A percentile compares a stretch with the other conserved stretches of the same genome.
Evolutionary conservation across 2,113 vertebrate species (phyloP).

Genomic region (Lichenostomus cassidix): DNA sequence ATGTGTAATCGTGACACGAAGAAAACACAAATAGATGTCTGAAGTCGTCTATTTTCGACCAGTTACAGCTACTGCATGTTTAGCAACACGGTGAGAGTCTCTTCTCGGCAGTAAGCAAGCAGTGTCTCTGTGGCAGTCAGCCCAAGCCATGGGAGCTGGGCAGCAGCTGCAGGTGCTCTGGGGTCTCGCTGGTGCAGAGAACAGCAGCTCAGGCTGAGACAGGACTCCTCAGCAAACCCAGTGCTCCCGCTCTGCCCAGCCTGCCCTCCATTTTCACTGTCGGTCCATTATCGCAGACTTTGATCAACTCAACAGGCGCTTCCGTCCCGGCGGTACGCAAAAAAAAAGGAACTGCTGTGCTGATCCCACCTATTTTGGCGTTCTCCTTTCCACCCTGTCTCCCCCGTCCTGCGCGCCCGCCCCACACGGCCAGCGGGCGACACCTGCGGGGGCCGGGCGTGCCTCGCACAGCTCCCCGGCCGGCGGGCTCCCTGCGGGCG

Average conservation of each 20-base stretch:
- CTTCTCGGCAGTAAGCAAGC: no score
- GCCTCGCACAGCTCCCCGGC: background rate
- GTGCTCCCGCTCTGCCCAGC: no score
- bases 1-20: background rate
- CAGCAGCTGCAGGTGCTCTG: background rate
- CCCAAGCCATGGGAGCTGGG: background rate
- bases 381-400: background rate
- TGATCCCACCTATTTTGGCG: no score
- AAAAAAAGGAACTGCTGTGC: background rate
- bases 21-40: background rate
- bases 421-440: background rate
- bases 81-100: background rate
- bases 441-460: fast-evolving
- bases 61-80: background rate
- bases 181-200: background rate
- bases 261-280: background rate
- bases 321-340: background rate
- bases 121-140: background rate
- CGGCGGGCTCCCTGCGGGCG: fast-evolving
- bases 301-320: background rate
- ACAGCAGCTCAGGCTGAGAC: background rate
- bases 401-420: no score
- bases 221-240: background rate
- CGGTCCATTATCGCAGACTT: background rate
- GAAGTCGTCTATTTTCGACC: background rate